A percentile compares a stretch with the other conserved stretches of the same genome.
Evolutionary conservation across 92 coral and sea anemone genomes (phyloP).

Genomic region (Epizoanthus scotinus): DNA sequence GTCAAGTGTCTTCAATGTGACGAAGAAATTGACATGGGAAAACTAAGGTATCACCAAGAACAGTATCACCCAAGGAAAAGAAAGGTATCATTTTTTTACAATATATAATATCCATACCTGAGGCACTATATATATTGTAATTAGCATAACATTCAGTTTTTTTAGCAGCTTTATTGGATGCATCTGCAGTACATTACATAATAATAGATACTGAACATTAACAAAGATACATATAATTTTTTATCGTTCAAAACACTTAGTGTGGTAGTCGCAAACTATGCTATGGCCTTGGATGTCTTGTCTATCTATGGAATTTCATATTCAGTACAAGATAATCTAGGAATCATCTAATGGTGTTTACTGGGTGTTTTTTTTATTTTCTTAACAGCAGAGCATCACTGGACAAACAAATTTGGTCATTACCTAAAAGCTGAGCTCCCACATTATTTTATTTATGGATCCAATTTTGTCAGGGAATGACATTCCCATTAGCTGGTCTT

Average conservation of each 20-base stretch:
- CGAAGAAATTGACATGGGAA: slow-evolving; percentile 58
- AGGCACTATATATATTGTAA: slow-evolving; percentile 17
- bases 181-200: too few relatives aligned
- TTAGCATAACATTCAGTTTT: slow-evolving; percentile 35
- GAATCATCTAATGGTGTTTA: slow-evolving; percentile 37
- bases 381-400: too few relatives aligned
- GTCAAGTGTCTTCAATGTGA: slow-evolving; percentile 52
- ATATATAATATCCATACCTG: slow-evolving; percentile 31
- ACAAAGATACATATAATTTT: too few relatives aligned
- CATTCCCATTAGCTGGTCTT: too few relatives aligned
- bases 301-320: slow-evolving; percentile 4
- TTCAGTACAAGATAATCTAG: slow-evolving; percentile 6
- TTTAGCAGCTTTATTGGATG: too few relatives aligned
- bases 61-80: slow-evolving; percentile 49
- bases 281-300: slow-evolving; percentile 31
- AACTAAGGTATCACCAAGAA: slow-evolving; percentile 49
- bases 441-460: too few relatives aligned
- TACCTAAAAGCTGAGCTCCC: too few relatives aligned
- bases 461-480: too few relatives aligned
- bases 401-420: too few relatives aligned
- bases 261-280: slow-evolving; percentile 19
- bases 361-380: too few relatives aligned
- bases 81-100: slow-evolving; percentile 38
- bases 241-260: slow-evolving; percentile 28
- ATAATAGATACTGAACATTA: too few relatives aligned